Evolutionary conservation across 2,113 vertebrate genomes (phyloP).

Genomic region (Genyomyrus donnyi): DNA sequence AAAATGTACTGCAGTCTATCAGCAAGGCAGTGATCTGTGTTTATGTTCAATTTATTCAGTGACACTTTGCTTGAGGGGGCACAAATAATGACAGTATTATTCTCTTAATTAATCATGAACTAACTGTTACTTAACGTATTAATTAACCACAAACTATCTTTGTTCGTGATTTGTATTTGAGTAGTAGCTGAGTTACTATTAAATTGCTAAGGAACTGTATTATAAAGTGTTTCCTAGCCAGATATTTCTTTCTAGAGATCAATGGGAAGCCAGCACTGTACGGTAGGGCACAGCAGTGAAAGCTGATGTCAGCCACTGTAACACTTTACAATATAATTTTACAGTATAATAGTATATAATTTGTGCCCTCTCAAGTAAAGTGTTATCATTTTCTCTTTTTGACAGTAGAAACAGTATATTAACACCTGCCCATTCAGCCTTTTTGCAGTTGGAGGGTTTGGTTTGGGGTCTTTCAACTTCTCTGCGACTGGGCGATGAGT

Average conservation of each 20-base stretch:
- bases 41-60: background rate
- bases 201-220: background rate
- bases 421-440: background rate
- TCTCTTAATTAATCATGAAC: background rate
- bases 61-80: background rate
- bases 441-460: background rate
- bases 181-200: background rate
- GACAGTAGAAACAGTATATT: background rate
- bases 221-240: background rate
- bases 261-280: background rate
- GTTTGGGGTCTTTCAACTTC: background rate
- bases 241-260: background rate
- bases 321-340: background rate
- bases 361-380: background rate
- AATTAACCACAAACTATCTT: background rate
- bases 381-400: background rate
- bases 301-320: background rate
- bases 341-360: background rate
- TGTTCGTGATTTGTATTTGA: background rate
- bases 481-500: background rate
- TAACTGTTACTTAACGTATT: background rate
- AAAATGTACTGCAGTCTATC: background rate
- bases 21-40: background rate
- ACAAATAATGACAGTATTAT: background rate
- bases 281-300: background rate